Base-by-base conservation (phyloP, 2,797 vertebrate genomes). In the Helicolenus hilgendorfi region DNA sequence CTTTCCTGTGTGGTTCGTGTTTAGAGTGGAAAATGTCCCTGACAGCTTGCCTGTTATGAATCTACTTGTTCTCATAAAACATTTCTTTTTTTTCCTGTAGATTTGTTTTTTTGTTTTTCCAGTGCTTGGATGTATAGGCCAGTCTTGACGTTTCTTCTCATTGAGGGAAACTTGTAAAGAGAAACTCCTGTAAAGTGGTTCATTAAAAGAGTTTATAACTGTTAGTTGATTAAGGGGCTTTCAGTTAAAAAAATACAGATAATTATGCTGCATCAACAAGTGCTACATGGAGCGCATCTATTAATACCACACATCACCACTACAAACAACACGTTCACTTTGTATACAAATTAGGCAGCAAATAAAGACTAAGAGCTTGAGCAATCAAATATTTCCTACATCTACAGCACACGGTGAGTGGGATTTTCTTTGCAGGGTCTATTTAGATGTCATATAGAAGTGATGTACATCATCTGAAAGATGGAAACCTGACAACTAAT, bases 11-110 rank as follows among this genome's bases (percentile, higher is more conserved):
- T 78, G 86, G 91, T 86, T 95, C 79, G 84, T 90, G 88, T 92
- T 89, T 88, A 85, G 75, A 86, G 91, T 96, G 95, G 95, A 95
- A 95, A 96, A 94, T 89, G 86, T 94, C 86, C 85, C 87, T 89
- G 92, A 94, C 87, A 90, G 90, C 89, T 87, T 55, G 87, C 81
- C 83, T 95, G 91, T 92, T 95, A 94, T 91, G 91, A 95, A 94
- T 95, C 86, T 88, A 86, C 93, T 89, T 83, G 86, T 89, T 94
- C 94, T 77, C 69, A 92, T 96, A 93, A 97, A 97, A 93, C 77
- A 41, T 92, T 76, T 60, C 49, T 92, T 88, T 91, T 53, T 89
- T 91, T 89, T 89, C 81, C 81, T 72, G 68, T 69, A 68, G 45
- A 56, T 45, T 74, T 92, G 92, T 78, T 89, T 90, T n/a, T 20